Evolutionary conservation across 1,140 invertebrate species (phyloP), one percentile per base, ranked within the genome.

Genomic region (Charaxes varanes): DNA sequence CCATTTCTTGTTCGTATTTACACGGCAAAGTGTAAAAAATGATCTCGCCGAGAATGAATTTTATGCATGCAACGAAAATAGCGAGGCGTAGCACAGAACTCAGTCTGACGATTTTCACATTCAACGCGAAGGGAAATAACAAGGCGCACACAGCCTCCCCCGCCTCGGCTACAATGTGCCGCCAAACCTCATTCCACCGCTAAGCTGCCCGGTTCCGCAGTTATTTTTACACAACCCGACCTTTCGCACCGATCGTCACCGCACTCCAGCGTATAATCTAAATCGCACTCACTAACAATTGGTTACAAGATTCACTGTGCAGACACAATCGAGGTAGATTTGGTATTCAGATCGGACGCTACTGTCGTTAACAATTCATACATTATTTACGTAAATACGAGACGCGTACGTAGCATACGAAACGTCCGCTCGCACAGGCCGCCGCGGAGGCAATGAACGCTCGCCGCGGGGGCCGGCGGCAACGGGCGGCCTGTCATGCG

Each of bases 211-310:
- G 70, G 68, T 83, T 83, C 79, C 79, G 79, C 76, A 83, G 79
- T 80, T 83, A 83, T 83, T 80, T 83, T 83, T 83, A 83, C 79
- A 83, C 76, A 78, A 72, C 53, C 78, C 78, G 76, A 80, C 73
- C 79, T 80, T 80, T 83, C 76, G 76, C 79, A 83, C 76, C 79
- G 76, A 61, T 77, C 68, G 70, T 72, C 66, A 80, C 73, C 63
- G 61, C 73, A 83, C 79, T 73, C 62, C 63, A 68, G 60, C 51
- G 69, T 53, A 62, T n/a, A 67, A 57, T 60, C 55, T 71, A 66
- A 68, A 51, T 55, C 55, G 61, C 77, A 79, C 71, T 71, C 74
- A 78, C 68, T 41, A 35, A 49, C 22, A 41, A 44, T 34, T 33
- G 30, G 7, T 35, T 36, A 33, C 27, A 46, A 46, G 27, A 46